Conservation (phyloP, 2,113 vertebrate genomes). For the Irena cyanogastra region DNA sequence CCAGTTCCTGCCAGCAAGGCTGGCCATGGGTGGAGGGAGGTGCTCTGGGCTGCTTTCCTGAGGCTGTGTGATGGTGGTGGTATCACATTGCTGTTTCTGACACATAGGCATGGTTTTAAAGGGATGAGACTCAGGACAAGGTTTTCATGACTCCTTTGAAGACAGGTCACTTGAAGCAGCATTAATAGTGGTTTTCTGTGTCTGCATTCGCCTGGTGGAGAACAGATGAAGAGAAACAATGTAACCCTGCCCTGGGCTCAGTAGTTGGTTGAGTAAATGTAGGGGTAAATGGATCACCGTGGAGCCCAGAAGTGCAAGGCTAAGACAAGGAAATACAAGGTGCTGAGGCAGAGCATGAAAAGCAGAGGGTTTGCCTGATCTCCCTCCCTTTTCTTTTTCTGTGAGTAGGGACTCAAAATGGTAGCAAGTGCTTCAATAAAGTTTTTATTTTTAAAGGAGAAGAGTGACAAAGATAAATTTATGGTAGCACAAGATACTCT, state of each 20-base stretch:
- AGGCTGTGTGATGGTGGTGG: background rate
- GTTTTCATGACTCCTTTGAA: background rate
- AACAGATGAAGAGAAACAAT: background rate
- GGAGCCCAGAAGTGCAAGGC: background rate
- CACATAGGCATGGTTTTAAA: background rate
- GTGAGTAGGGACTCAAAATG: background rate
- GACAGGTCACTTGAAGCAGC: background rate
- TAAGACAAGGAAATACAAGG: too few relatives aligned
- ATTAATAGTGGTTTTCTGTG: background rate
- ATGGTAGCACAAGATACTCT: background rate
- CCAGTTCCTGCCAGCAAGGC: background rate
- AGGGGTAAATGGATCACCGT: background rate
- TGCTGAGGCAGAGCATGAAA: background rate
- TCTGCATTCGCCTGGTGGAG: background rate
- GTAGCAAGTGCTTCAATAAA: background rate
- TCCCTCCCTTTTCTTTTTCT: background rate
- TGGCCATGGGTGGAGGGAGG: accelerated
- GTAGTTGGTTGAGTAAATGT: background rate
- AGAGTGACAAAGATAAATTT: background rate
- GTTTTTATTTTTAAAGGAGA: background rate
- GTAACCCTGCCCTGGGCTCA: background rate
- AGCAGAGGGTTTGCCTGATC: background rate
- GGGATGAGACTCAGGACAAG: background rate
- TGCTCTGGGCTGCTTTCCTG: background rate
- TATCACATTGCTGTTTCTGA: accelerated